Conservation (phyloP, 1,140 invertebrate genomes). For the Lerema accius region DNA sequence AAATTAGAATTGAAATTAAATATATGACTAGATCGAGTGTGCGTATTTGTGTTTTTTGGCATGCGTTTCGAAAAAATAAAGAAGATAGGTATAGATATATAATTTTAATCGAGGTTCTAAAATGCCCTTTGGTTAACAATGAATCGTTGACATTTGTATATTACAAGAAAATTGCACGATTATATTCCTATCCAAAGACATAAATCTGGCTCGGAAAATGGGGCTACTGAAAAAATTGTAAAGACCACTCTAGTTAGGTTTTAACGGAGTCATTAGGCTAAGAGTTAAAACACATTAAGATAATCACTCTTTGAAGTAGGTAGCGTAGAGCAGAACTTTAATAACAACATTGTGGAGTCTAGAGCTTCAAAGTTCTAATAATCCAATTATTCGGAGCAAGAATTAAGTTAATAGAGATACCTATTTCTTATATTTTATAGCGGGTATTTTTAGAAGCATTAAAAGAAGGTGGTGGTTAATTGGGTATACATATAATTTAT, state of each 20-base stretch:
- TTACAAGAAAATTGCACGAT: background rate
- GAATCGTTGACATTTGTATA: too few species aligned
- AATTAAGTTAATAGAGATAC: slow-evolving; percentile 22
- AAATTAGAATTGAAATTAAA: too few species aligned
- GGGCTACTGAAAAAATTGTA: slow-evolving; percentile 17
- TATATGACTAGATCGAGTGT: too few species aligned
- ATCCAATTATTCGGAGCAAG: slow-evolving; percentile 25
- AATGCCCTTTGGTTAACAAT: too few species aligned
- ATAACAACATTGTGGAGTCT: slow-evolving; percentile 30
- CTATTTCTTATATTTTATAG: slow-evolving; percentile 15
- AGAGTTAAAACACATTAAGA: slow-evolving; percentile 34
- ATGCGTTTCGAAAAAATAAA: too few species aligned
- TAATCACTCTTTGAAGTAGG: slow-evolving; percentile 31
- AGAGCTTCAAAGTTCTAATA: slow-evolving; percentile 26
- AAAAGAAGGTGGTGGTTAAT: too few species aligned
- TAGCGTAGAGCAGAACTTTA: slow-evolving; percentile 27
- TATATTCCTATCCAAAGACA: background rate
- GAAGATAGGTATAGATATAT: too few species aligned
- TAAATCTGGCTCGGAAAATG: slow-evolving; percentile 2
- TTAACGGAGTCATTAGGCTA: slow-evolving; percentile 31
- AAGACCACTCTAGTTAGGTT: slow-evolving; percentile 25
- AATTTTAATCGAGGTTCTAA: too few species aligned
- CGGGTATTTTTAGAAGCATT: too few species aligned
- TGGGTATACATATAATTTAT: too few species aligned
- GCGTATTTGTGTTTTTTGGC: too few species aligned